A percentile compares a stretch with the other conserved stretches of the same genome.
Conservation (phyloP, 2,113 vertebrate genomes). For the Thamnaconus septentrionalis region DNA sequence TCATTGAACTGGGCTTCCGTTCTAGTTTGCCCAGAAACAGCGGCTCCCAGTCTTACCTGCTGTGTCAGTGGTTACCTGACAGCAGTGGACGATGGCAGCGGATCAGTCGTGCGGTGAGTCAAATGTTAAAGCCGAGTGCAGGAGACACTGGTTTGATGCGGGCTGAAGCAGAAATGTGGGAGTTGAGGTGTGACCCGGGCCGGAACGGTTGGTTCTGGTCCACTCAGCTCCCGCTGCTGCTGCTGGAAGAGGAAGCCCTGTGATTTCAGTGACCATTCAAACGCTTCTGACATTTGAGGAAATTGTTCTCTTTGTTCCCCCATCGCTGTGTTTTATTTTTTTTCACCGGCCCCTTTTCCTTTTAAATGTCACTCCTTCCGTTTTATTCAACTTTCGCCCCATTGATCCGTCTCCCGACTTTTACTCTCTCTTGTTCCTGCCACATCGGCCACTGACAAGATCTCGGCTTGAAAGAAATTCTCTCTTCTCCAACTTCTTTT, state of each 20-base stretch:
- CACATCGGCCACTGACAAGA: neutral
- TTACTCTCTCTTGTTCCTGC: constrained; percentile 13
- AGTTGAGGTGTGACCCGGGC: no score
- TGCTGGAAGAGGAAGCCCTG: neutral
- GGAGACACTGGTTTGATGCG: no score
- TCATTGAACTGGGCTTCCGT: no score
- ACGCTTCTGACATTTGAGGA: constrained; percentile 60
- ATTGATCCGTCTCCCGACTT: constrained; percentile 12
- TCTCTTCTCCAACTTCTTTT: no score
- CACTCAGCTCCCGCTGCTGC: neutral
- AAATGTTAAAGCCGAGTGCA: no score
- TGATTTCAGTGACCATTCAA: constrained; percentile 41
- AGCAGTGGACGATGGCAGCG: no score
- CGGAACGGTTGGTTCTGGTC: no score
- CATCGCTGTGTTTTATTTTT: constrained; percentile 20
- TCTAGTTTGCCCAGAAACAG: no score
- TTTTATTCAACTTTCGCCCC: constrained; percentile 26
- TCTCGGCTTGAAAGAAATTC: constrained; percentile 1
- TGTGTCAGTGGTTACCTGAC: no score
- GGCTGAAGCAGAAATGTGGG: no score
- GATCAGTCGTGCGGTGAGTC: no score
- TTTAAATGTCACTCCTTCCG: constrained; percentile 54
- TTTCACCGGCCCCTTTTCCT: constrained; percentile 33
- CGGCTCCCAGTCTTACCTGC: no score
- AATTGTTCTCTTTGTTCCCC: constrained; percentile 52